phyloP scores from a whole-genome alignment of 2,797 vertebrate species.

The Crenichthys baileyi region DNA sequence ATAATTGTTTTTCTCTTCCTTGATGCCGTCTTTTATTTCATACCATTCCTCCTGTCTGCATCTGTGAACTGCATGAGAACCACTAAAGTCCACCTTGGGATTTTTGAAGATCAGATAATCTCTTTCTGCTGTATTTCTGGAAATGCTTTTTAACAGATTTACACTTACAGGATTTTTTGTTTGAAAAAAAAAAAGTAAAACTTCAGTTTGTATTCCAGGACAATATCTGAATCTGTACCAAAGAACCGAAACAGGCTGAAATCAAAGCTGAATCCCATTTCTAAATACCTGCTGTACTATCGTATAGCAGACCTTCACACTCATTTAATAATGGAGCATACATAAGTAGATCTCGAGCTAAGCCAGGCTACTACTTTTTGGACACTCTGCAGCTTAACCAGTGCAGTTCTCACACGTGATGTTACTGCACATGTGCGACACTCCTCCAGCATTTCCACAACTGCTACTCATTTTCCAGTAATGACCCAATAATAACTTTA shows the following conservation, averaged over 20 bases:
- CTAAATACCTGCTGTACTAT: not conserved
- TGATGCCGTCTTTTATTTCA: conserved; percentile 37
- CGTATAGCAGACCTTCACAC: not conserved
- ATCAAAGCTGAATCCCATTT: not conserved
- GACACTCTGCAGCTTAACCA: not conserved
- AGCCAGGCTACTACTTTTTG: too few relatives aligned
- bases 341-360: not conserved
- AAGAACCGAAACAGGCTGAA: not conserved
- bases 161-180: too few relatives aligned
- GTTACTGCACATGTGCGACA: not conserved
- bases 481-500: not conserved
- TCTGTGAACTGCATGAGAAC: conserved; percentile 48
- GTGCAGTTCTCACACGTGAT: not conserved
- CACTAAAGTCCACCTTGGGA: conserved; percentile 46
- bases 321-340: not conserved
- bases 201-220: not conserved
- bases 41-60: conserved; percentile 37
- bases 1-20: conserved; percentile 57
- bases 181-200: not conserved
- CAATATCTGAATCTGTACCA: not conserved
- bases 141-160: not conserved
- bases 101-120: conserved; percentile 16
- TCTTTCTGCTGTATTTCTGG: not conserved
- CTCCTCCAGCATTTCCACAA: not conserved
- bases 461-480: not conserved